Percentiles rank a stretch among this genome's conserved stretches.
These are phyloP conservation scores for Dromius quadrimaculatus DNA, from an alignment of 2,888 invertebrate species.

Conservation along the genomic window DNA sequence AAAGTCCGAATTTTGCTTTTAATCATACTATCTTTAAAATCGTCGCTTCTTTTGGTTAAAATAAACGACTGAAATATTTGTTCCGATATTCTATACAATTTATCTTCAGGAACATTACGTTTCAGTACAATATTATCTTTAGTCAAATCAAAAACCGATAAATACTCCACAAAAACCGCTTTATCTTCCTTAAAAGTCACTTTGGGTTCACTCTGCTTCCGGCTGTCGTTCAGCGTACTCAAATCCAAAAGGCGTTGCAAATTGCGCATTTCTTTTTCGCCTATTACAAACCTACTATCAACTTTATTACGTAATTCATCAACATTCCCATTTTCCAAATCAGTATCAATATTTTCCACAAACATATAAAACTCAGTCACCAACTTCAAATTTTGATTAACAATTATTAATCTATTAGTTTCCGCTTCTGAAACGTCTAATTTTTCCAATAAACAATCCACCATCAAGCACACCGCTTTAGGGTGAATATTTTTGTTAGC, in stretches of 20 bases:
- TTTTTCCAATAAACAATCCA: conserved; percentile 64
- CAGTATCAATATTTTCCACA: conserved; percentile 55
- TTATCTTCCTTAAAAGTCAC: conserved; percentile 72
- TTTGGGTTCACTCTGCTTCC: conserved; percentile 66
- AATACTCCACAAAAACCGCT: conserved; percentile 70
- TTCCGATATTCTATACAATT: conserved; percentile 64
- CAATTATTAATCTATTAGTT: conserved; percentile 58
- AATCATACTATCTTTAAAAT: conserved; percentile 58
- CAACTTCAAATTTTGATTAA: conserved; percentile 60
- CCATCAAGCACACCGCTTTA: conserved; percentile 71
- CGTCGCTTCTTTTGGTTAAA: conserved; percentile 56
- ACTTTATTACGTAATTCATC: conserved; percentile 53
- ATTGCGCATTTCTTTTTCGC: conserved; percentile 72
- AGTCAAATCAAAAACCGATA: conserved; percentile 68
- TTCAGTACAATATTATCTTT: conserved; percentile 63
- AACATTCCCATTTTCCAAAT: conserved; percentile 59
- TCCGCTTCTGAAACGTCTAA: conserved; percentile 60
- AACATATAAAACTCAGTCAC: conserved; percentile 61
- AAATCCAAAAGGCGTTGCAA: conserved; percentile 75
- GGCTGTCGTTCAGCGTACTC: conserved; percentile 64
- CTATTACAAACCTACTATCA: conserved; percentile 61
- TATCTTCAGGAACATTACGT: conserved; percentile 63
- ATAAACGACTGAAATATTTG: conserved; percentile 62
- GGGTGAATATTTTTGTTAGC: conserved; percentile 75
- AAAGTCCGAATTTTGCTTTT: conserved; percentile 70